Evolutionary conservation across 2,797 vertebrate genomes (phyloP).

Genomic region (Margarornis squamiger): DNA sequence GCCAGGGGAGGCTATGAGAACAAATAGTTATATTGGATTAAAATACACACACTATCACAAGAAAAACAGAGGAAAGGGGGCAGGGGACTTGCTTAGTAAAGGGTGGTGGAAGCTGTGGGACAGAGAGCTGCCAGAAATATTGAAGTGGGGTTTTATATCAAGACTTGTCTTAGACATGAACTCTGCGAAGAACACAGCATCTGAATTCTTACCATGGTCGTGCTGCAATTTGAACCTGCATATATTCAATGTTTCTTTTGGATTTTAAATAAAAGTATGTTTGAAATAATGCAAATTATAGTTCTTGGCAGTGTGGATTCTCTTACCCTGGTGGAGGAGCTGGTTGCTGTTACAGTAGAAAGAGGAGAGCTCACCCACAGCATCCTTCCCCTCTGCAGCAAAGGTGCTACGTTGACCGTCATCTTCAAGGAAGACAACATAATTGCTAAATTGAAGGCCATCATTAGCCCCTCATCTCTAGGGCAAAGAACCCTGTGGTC

Average conservation of each 20-base stretch:
- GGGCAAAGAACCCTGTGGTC: constrained; percentile 15
- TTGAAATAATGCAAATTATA: background rate
- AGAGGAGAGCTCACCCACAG: background rate
- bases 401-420: rapidly evolving
- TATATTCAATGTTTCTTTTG: background rate
- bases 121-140: background rate
- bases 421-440: background rate
- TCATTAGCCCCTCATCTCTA: background rate
- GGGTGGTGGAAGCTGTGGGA: background rate
- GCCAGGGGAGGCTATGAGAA: constrained; percentile 25
- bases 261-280: background rate
- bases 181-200: background rate
- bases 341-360: rapidly evolving
- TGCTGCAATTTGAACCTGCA: background rate
- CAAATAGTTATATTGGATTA: constrained; percentile 13
- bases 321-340: background rate
- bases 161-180: background rate
- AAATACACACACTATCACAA: constrained; percentile 28
- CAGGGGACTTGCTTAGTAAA: background rate
- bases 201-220: rapidly evolving
- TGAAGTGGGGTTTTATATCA: background rate
- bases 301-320: background rate
- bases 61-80: constrained; percentile 9
- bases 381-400: background rate
- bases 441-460: background rate